phyloP scores from a whole-genome alignment of 2,113 vertebrate species.

The Gymnocephalus cernua region DNA sequence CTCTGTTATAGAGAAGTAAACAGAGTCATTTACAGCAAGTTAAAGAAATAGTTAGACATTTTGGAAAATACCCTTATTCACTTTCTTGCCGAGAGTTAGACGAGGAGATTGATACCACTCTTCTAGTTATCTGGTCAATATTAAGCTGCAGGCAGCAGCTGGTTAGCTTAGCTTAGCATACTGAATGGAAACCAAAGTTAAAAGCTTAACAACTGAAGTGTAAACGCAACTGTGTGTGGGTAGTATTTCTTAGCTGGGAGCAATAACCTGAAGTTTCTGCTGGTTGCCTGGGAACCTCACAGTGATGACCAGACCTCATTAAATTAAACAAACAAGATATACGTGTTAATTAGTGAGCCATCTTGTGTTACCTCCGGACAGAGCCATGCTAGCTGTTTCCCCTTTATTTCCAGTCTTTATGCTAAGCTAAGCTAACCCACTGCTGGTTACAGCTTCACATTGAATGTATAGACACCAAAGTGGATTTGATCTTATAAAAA shows the following conservation, averaged over 20 bases:
- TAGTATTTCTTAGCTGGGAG: neutral
- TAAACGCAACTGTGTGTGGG: no score
- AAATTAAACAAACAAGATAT: neutral
- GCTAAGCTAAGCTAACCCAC: neutral
- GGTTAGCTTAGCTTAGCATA: neutral
- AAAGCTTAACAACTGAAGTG: neutral
- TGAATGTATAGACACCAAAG: no score
- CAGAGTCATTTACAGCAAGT: conserved; percentile 21
- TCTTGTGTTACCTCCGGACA: neutral
- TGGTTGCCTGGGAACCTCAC: no score
- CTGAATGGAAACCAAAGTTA: neutral
- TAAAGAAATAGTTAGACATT: neutral
- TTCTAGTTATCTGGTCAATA: neutral
- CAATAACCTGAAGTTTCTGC: no score
- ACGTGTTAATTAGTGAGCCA: neutral
- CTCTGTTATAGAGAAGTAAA: neutral
- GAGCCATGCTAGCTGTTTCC: neutral
- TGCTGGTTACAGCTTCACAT: no score
- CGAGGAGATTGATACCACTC: neutral
- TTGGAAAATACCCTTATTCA: neutral
- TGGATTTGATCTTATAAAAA: no score
- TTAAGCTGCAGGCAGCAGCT: neutral
- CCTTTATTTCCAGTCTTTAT: neutral
- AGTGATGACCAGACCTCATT: neutral
- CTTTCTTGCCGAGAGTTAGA: neutral